Conservation (phyloP, 2,888 invertebrate genomes). For the Flexamia atlantica region DNA sequence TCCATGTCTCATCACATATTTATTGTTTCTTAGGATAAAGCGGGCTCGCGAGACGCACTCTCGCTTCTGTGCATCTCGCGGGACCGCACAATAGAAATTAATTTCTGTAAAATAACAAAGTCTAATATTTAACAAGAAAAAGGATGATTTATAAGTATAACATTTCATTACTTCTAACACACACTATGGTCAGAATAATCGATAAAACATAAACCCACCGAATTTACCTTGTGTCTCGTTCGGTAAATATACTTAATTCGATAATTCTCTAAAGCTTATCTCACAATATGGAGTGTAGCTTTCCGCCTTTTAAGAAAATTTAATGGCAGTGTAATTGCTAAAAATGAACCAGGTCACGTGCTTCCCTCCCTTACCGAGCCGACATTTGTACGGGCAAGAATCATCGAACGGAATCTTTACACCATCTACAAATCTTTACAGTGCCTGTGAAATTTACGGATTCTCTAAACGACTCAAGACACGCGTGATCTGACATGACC, state of each 20-base stretch:
- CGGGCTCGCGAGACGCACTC: slow-evolving; percentile 39
- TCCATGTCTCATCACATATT: slow-evolving; percentile 61
- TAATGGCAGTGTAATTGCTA: slow-evolving; percentile 70
- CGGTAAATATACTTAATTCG: slow-evolving; percentile 54
- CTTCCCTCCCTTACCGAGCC: slow-evolving; percentile 54
- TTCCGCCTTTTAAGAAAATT: slow-evolving; percentile 69
- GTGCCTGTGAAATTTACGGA: slow-evolving; percentile 14
- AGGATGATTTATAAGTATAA: slow-evolving; percentile 67
- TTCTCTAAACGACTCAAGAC: slow-evolving; percentile 43
- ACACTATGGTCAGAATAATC: slow-evolving; percentile 66
- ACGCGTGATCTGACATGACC: not conserved
- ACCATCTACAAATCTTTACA: not conserved
- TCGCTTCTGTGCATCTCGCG: slow-evolving; percentile 21
- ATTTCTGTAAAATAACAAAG: slow-evolving; percentile 66
- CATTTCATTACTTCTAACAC: slow-evolving; percentile 66
- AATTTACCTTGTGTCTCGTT: slow-evolving; percentile 58
- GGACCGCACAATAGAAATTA: slow-evolving; percentile 54
- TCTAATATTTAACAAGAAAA: slow-evolving; percentile 68
- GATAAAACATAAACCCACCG: slow-evolving; percentile 63
- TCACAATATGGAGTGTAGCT: slow-evolving; percentile 70
- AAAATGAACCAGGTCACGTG: slow-evolving; percentile 64
- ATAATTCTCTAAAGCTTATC: slow-evolving; percentile 66
- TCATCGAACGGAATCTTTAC: slow-evolving; percentile 43
- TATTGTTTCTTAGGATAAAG: slow-evolving; percentile 62
- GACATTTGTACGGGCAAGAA: slow-evolving; percentile 57